A percentile compares a stretch with the other conserved stretches of the same genome.
Conservation (phyloP, 2,888 invertebrate genomes). For the Dendrolimus houi region DNA sequence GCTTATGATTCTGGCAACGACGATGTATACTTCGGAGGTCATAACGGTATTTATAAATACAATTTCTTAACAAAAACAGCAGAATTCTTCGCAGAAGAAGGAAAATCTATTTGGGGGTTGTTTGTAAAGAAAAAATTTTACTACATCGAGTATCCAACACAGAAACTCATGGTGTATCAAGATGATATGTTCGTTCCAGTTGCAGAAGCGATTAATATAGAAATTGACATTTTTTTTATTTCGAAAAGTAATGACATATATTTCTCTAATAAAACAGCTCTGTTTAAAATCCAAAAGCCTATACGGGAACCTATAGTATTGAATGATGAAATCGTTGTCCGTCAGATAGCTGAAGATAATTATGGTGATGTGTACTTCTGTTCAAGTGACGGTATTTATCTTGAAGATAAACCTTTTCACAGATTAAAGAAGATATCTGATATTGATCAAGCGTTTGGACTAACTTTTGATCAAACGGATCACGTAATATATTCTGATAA, state of each 20-base stretch:
- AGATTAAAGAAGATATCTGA: conserved; percentile 34
- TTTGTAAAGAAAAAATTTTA: conserved; percentile 52
- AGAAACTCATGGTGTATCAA: conserved; percentile 44
- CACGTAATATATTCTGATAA: conserved; percentile 47
- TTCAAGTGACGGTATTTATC: conserved; percentile 42
- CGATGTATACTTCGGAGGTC: conserved; percentile 59
- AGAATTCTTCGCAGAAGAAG: conserved; percentile 51
- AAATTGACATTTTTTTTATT: conserved; percentile 50
- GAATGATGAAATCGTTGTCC: conserved; percentile 34
- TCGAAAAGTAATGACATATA: conserved; percentile 44
- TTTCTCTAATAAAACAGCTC: conserved; percentile 52
- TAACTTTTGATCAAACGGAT: conserved; percentile 53
- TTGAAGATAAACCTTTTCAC: conserved; percentile 47
- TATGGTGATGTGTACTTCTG: conserved; percentile 54
- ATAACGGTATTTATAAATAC: conserved; percentile 61
- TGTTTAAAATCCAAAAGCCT: conserved; percentile 46
- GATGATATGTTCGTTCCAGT: conserved; percentile 42
- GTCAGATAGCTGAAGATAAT: conserved; percentile 51
- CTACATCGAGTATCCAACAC: conserved; percentile 56
- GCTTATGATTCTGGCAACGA: conserved; percentile 55
- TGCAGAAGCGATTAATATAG: conserved; percentile 40
- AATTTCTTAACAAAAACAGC: conserved; percentile 47
- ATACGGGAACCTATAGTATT: conserved; percentile 26
- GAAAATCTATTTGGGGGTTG: conserved; percentile 54
- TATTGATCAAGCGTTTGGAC: conserved; percentile 43